A percentile compares a stretch with the other conserved stretches of the same genome.
Conservation (phyloP, 1,140 invertebrate species). For the Drosophila sproati region DNA sequence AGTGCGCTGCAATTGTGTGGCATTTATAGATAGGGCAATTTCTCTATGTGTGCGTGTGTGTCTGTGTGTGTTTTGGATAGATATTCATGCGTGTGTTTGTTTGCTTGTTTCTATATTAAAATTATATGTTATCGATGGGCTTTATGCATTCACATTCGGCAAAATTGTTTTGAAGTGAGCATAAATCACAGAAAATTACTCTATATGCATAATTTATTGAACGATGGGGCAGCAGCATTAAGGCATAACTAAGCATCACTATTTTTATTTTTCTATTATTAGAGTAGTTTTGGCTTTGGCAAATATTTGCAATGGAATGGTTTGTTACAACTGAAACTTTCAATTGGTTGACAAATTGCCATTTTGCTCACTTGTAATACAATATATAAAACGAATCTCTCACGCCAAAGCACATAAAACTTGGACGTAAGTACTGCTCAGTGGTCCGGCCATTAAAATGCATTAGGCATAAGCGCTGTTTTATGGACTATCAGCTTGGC, state of each 20-base stretch:
- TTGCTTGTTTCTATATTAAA: constrained; percentile 55
- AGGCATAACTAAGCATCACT: too few species aligned
- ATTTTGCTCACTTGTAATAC: background rate
- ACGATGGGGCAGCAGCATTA: too few species aligned
- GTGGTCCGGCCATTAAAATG: constrained; percentile 66
- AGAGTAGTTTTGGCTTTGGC: too few species aligned
- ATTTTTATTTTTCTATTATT: too few species aligned
- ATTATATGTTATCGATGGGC: constrained; percentile 67
- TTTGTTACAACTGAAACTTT: background rate
- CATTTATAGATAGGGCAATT: constrained; percentile 59
- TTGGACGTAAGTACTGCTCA: constrained; percentile 28
- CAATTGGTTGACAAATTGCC: constrained; percentile 15
- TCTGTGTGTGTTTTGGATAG: constrained; percentile 36
- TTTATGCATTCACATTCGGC: constrained; percentile 34
- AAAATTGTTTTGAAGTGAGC: constrained; percentile 70
- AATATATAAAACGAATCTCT: background rate
- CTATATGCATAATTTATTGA: constrained; percentile 63
- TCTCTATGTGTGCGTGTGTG: constrained; percentile 29
- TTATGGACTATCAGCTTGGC: constrained; percentile 49
- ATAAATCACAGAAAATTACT: constrained; percentile 76
- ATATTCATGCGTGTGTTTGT: constrained; percentile 64
- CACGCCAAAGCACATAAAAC: constrained; percentile 4
- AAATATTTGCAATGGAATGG: too few species aligned
- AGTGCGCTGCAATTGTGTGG: constrained; percentile 73
- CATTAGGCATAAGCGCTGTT: constrained; percentile 73